These are phyloP conservation scores for Adelognathus sp. DNA, from an alignment of 2,888 invertebrate genomes.

Conservation along the genomic window DNA sequence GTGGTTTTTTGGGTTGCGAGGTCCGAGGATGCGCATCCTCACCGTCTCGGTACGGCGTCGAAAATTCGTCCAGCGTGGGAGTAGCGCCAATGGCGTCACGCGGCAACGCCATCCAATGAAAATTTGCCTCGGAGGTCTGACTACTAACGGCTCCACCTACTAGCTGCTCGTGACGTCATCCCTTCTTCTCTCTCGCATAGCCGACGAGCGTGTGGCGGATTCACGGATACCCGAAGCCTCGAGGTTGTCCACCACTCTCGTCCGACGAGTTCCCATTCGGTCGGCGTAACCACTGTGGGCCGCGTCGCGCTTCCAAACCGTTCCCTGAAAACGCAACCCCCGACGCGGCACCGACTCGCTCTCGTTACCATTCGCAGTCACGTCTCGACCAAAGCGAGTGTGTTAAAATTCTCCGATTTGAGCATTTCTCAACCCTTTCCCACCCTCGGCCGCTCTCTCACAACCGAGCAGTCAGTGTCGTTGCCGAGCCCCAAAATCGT, in stretches of 20 bases:
- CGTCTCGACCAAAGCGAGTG: too few species aligned
- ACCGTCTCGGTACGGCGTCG: neutral
- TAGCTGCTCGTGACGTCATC: constrained; percentile 59
- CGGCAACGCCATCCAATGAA: constrained; percentile 13
- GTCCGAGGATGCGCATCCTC: constrained; percentile 37
- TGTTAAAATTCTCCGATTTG: too few species aligned
- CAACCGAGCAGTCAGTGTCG: neutral
- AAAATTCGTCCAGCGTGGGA: constrained; percentile 38
- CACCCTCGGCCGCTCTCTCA: neutral
- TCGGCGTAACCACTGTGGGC: constrained; percentile 62
- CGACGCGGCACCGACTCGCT: neutral
- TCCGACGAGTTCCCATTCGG: constrained; percentile 63
- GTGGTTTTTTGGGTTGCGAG: constrained; percentile 55
- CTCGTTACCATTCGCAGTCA: neutral
- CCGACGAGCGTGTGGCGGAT: neutral
- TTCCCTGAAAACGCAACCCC: neutral
- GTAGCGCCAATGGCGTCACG: constrained; percentile 44
- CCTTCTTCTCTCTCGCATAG: too few species aligned
- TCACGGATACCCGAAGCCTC: too few species aligned
- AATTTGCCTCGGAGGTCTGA: constrained; percentile 55
- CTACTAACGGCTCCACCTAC: constrained; percentile 58
- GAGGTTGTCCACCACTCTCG: constrained; percentile 42
- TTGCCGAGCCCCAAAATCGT: constrained; percentile 16
- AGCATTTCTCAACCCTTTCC: constrained; percentile 23
- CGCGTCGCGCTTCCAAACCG: constrained; percentile 30